Evolutionary conservation across 1,140 invertebrate genomes (phyloP), one percentile per base, ranked within the genome.

Genomic region (Anagrus nilaparvatae): DNA sequence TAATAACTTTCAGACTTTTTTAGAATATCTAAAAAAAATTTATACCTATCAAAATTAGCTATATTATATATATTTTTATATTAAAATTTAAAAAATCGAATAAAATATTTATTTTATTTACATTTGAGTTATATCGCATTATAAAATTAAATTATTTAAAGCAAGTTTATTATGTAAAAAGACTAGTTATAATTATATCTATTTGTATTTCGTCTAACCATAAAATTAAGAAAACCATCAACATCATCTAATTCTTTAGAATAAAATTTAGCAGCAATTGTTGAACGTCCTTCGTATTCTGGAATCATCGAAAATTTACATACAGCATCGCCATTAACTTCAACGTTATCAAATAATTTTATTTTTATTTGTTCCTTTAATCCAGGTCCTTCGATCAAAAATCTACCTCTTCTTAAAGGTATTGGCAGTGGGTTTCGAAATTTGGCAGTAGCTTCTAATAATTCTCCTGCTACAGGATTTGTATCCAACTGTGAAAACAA

Each of bases 351-450:
- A 35, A 71, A 66, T 2, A 85, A 48, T 55, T 77, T 81, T 21
- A 88, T 70, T 54, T 81, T 82, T 7, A 87, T 48, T 13, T 82
- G 78, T 33, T 77, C 67, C 8, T 81, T 77, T 7, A 89, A 59
- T 1, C 87, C 87, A 1, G 83, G 78, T 7, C 82, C 84, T 59
- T 91, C 84, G 42, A 94, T 75, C 2, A 77, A 70, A 57, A 92
- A 88, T 43, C 76, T 66, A 29, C 85, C 79, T 45, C 79, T 82
- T 44, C 71, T 86, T 40, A 93, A 59, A 0, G 77, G 63, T 18
- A 83, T 72, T 0, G 87, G 85, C 34, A 94, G 55, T 1, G 89
- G 86, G 69, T 94, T 94, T 37, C 67, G 74, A n/a, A 94, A 72
- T n/a, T 73, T 78, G 3, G 86, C 70, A 5, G 72, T 75, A 0